Percentiles rank a stretch among this genome's conserved stretches.
Conservation (phyloP, 2,888 invertebrate genomes). For the Lasioglossum figueresi region DNA sequence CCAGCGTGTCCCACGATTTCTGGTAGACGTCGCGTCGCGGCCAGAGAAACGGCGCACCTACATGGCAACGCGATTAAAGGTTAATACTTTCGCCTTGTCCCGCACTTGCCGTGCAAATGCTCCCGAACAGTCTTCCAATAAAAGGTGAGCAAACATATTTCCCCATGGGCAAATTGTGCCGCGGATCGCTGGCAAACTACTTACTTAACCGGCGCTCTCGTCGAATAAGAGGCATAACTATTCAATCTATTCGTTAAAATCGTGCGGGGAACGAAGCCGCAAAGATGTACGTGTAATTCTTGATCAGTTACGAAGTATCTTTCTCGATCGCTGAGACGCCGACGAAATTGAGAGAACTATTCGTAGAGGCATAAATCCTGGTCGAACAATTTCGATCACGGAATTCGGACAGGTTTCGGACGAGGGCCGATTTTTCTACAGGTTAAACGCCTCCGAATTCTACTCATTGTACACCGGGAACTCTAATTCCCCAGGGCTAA, state of each 20-base stretch:
- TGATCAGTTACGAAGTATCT: too few relatives aligned
- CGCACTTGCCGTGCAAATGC: slow-evolving; percentile 19
- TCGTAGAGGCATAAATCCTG: not conserved
- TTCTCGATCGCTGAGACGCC: too few relatives aligned
- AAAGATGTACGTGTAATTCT: too few relatives aligned
- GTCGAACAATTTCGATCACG: not conserved
- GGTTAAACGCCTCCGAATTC: slow-evolving; percentile 67
- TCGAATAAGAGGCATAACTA: not conserved
- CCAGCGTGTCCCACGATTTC: slow-evolving; percentile 39
- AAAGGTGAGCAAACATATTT: slow-evolving; percentile 11
- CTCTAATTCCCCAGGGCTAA: slow-evolving; percentile 72
- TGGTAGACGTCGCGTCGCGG: slow-evolving; percentile 51
- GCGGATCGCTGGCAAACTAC: not conserved
- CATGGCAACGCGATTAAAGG: slow-evolving; percentile 65
- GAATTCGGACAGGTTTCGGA: not conserved
- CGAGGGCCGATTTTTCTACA: slow-evolving; percentile 56
- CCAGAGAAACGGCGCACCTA: slow-evolving; percentile 55
- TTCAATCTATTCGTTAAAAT: not conserved
- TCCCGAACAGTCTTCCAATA: not conserved
- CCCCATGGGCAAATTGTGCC: not conserved
- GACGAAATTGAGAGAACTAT: not conserved
- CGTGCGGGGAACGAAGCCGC: not conserved
- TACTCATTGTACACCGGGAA: slow-evolving; percentile 68
- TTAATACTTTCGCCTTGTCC: slow-evolving; percentile 54
- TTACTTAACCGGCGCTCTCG: not conserved